A percentile compares a stretch with the other conserved stretches of the same genome.
phyloP scores from a whole-genome alignment of 1,140 invertebrate species.

The Diachasmimorpha longicaudata region DNA sequence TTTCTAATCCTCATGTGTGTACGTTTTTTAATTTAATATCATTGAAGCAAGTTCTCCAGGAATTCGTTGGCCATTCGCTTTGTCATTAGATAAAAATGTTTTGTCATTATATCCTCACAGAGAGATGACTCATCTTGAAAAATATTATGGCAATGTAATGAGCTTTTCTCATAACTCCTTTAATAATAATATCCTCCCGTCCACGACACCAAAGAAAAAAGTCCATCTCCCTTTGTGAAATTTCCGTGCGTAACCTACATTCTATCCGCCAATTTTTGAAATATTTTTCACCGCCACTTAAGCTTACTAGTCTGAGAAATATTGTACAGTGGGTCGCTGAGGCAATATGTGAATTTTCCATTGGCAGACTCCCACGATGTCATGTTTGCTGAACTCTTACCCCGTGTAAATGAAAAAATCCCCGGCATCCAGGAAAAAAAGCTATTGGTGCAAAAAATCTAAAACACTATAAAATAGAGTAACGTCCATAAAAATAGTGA shows the following conservation, averaged over 20 bases:
- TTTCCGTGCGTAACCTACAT: background rate
- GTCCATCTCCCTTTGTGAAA: background rate
- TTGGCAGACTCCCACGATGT: background rate
- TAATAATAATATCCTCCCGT: background rate
- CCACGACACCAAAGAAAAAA: background rate
- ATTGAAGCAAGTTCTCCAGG: too few species aligned
- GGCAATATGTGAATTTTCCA: constrained; percentile 27
- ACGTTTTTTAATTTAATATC: background rate
- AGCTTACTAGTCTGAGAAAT: background rate
- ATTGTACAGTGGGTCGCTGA: constrained; percentile 19
- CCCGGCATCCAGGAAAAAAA: background rate
- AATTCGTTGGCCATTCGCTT: too few species aligned
- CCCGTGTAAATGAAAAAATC: constrained; percentile 27
- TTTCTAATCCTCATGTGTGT: background rate
- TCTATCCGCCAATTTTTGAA: background rate
- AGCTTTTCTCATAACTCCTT: background rate
- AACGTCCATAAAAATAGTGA: background rate
- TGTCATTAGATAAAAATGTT: background rate
- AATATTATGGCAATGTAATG: background rate
- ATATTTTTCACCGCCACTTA: background rate
- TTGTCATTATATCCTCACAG: background rate
- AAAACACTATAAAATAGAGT: background rate
- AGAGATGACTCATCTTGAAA: background rate
- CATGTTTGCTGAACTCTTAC: constrained; percentile 17
- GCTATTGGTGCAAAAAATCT: background rate